These are phyloP conservation scores for Acanthopleura granulata DNA, from an alignment of 2,888 invertebrate species.

Conservation along the genomic window DNA sequence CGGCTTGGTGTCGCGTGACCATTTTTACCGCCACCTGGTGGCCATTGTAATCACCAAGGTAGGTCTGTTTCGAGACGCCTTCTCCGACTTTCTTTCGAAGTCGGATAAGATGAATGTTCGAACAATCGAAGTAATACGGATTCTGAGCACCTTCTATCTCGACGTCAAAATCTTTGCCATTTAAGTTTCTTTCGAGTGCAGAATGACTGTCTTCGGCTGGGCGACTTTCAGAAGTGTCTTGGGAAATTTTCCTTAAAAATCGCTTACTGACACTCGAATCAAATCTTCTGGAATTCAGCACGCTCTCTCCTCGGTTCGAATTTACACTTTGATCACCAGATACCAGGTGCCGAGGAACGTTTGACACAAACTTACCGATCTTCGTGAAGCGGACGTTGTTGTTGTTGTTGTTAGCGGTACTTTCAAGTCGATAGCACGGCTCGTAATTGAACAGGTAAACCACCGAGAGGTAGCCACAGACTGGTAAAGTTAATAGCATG, in stretches of 20 bases:
- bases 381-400: no score
- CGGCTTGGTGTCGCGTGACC: slow-evolving; percentile 63
- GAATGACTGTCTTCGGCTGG: neutral
- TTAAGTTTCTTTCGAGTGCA: no score
- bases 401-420: no score
- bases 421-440: neutral
- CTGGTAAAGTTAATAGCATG: neutral
- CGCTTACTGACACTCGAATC: neutral
- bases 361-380: no score
- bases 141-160: no score
- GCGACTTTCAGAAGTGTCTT: neutral
- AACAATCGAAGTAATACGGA: slow-evolving; percentile 46
- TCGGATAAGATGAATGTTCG: slow-evolving; percentile 53
- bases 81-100: slow-evolving; percentile 60
- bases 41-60: slow-evolving; percentile 50
- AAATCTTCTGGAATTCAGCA: no score
- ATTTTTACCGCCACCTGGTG: slow-evolving; percentile 61
- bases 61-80: slow-evolving; percentile 65
- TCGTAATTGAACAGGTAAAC: neutral
- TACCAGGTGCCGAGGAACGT: no score
- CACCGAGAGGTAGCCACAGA: neutral
- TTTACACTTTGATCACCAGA: no score
- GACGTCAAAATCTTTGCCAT: no score
- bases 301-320: no score
- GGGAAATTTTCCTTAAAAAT: neutral